Evolutionary conservation across 2,888 invertebrate species (phyloP).

Genomic region (Coremacera marginata): DNA sequence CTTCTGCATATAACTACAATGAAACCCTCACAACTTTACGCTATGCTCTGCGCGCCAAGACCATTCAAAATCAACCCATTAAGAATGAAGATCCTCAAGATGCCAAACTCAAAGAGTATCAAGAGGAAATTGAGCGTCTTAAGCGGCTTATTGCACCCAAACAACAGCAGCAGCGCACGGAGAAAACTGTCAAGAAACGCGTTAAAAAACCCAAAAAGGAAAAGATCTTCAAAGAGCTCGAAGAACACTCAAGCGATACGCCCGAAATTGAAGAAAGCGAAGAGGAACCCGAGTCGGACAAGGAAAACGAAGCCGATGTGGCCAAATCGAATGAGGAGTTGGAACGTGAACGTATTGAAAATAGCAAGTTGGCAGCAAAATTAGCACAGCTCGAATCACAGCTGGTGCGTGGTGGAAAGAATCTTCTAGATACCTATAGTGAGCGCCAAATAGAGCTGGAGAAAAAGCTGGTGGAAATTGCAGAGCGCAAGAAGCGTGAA

Average conservation of each 20-base stretch:
- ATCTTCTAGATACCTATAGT: conserved; percentile 94
- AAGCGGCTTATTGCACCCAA: conserved; percentile 70
- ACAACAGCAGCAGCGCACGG: conserved; percentile 64
- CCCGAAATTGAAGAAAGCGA: conserved; percentile 60
- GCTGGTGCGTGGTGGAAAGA: conserved; percentile 93
- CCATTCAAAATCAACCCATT: conserved; percentile 97
- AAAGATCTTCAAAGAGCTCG: conserved; percentile 54
- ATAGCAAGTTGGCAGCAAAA: conserved; percentile 82
- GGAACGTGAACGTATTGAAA: conserved; percentile 79
- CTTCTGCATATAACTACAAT: conserved; percentile 97
- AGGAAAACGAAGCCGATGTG: conserved; percentile 63
- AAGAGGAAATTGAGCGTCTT: conserved; percentile 90
- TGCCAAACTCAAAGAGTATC: conserved; percentile 94
- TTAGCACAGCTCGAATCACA: conserved; percentile 92
- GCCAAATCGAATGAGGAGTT: conserved; percentile 67
- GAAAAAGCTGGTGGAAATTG: conserved; percentile 86
- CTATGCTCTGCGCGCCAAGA: conserved; percentile 97
- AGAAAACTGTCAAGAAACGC: conserved; percentile 55
- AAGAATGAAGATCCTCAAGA: conserved; percentile 99
- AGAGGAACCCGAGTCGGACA: conserved; percentile 67
- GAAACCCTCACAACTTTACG: conserved; percentile 96
- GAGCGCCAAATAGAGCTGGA: conserved; percentile 93
- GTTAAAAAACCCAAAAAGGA: conserved; percentile 62
- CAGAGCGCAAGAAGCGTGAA: conserved; percentile 78
- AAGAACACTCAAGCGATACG: conserved; percentile 40